These are phyloP conservation scores for Caenorhabditis briggsae DNA, from an alignment of 1,140 invertebrate genomes.

Conservation along the genomic window DNA sequence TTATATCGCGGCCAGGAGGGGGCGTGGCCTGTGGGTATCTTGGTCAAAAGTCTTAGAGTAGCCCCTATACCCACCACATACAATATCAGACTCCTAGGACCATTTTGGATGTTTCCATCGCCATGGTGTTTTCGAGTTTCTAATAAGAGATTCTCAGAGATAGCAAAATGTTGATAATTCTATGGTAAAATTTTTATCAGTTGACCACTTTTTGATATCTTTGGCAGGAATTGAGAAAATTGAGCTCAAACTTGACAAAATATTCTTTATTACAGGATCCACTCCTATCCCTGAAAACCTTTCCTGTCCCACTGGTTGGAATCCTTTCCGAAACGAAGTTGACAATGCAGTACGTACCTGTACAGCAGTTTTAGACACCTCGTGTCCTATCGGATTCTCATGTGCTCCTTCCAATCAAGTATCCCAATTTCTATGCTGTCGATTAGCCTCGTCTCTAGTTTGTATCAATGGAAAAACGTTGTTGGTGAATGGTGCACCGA, in stretches of 20 bases:
- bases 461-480: slow-evolving; percentile 66
- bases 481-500: slow-evolving; percentile 69
- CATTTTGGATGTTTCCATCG: too few relatives aligned
- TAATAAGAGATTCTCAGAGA: too few relatives aligned
- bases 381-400: slow-evolving; percentile 59
- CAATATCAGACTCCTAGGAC: too few relatives aligned
- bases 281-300: slow-evolving; percentile 37
- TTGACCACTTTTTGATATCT: too few relatives aligned
- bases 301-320: slow-evolving; percentile 61
- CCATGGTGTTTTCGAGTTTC: too few relatives aligned
- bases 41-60: too few relatives aligned
- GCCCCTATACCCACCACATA: too few relatives aligned
- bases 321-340: slow-evolving; percentile 54
- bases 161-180: too few relatives aligned
- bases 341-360: slow-evolving; percentile 45
- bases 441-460: slow-evolving; percentile 65
- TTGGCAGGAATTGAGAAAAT: too few relatives aligned
- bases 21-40: too few relatives aligned
- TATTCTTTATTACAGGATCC: background rate
- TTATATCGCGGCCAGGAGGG: too few relatives aligned
- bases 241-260: too few relatives aligned
- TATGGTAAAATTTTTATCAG: background rate
- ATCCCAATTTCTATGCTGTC: slow-evolving; percentile 71
- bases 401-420: slow-evolving; percentile 59
- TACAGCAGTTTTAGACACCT: slow-evolving; percentile 20